These are phyloP conservation scores for Pogonognathellus flavescens DNA, from an alignment of 1,140 invertebrate species.

Conservation along the genomic window DNA sequence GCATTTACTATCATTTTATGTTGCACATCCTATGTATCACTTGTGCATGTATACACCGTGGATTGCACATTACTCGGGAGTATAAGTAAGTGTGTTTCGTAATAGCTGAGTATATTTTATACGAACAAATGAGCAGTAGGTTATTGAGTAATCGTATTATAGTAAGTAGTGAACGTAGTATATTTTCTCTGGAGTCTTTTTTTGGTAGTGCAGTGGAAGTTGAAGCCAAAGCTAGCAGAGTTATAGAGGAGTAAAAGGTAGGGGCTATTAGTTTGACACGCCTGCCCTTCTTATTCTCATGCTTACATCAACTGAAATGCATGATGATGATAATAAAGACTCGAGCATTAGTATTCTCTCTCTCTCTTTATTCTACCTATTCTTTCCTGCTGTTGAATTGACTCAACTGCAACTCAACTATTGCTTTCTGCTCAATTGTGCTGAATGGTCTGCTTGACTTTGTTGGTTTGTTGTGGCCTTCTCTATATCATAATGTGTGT, in stretches of 20 bases:
- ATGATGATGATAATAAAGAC: constrained; percentile 53
- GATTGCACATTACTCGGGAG: too few species aligned
- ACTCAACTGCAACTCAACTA: constrained; percentile 21
- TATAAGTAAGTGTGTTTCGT: too few species aligned
- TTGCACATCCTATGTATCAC: too few species aligned
- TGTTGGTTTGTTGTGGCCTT: constrained; percentile 34
- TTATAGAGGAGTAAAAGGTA: constrained; percentile 41
- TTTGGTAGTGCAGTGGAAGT: background rate
- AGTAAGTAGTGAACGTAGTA: background rate
- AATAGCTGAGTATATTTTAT: background rate
- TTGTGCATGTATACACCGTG: too few species aligned
- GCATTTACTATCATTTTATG: background rate
- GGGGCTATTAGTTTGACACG: constrained; percentile 55
- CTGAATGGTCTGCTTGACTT: constrained; percentile 13
- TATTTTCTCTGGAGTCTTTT: constrained; percentile 24
- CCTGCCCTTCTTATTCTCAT: constrained; percentile 52
- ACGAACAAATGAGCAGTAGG: background rate
- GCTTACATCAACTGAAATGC: constrained; percentile 45
- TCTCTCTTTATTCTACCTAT: constrained; percentile 15
- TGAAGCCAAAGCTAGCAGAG: constrained; percentile 13
- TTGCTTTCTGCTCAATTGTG: constrained; percentile 25
- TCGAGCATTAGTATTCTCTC: constrained; percentile 26
- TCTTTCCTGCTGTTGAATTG: constrained; percentile 24
- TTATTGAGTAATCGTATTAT: background rate
- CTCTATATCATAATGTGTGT: background rate